A percentile compares a stretch with the other conserved stretches of the same genome.
These are phyloP conservation scores for Agapornis canus DNA, from an alignment of 2,797 vertebrate species.

Conservation along the genomic window DNA sequence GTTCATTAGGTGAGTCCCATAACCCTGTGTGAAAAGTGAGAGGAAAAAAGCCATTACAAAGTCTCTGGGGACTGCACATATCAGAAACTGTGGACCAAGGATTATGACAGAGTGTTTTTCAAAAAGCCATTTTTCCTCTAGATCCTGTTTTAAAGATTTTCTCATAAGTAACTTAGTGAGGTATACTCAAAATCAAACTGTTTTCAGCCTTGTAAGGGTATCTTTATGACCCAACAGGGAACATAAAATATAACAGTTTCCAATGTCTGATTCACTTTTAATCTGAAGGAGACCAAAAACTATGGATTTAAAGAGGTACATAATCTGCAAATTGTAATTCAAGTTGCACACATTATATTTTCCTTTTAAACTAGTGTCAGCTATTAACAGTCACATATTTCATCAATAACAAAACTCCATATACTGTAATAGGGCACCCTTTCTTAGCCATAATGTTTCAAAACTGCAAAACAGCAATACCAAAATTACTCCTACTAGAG, in stretches of 20 bases:
- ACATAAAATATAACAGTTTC: not conserved
- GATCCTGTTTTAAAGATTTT: not conserved
- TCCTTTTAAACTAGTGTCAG: not conserved
- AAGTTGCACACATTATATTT: not conserved
- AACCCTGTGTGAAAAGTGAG: conserved; percentile 82
- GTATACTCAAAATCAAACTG: not conserved
- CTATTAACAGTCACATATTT: not conserved
- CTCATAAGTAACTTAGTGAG: not conserved
- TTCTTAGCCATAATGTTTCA: not conserved
- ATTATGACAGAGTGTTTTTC: not conserved
- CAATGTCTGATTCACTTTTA: not conserved
- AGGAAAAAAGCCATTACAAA: conserved; percentile 1
- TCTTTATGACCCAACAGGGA: not conserved
- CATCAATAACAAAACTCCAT: not conserved
- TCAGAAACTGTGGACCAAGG: not conserved
- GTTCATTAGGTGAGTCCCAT: conserved; percentile 98
- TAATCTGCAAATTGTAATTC: not conserved
- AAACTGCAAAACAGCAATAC: not conserved
- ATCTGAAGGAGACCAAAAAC: not conserved
- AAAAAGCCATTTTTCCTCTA: not conserved
- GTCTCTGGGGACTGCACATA: not conserved
- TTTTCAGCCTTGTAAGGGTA: not conserved
- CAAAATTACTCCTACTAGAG: not conserved
- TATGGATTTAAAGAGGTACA: not conserved
- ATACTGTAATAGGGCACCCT: not conserved